A percentile compares a stretch with the other conserved stretches of the same genome.
These are phyloP conservation scores for Crocuta crocuta DNA, from an alignment of 2,113 vertebrate species.

Conservation along the genomic window DNA sequence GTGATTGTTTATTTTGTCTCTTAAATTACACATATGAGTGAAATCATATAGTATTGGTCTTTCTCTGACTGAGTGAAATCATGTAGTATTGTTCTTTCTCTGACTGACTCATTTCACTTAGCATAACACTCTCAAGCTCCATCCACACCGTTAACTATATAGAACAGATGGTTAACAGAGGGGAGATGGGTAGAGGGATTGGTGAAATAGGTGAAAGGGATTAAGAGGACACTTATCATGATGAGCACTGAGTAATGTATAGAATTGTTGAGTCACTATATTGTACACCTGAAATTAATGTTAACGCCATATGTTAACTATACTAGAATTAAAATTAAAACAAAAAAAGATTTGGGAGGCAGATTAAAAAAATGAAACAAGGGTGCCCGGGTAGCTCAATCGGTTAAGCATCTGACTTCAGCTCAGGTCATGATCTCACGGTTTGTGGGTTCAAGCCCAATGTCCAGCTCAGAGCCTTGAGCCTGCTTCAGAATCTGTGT, in stretches of 20 bases:
- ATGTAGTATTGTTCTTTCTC: neutral
- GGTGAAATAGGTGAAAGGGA: neutral
- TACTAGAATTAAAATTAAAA: neutral
- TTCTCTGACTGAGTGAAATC: neutral
- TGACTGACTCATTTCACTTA: neutral
- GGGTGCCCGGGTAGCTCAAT: too few species aligned
- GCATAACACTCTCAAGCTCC: neutral
- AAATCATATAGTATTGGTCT: neutral
- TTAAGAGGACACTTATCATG: neutral
- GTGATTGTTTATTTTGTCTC: neutral
- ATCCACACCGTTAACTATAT: neutral
- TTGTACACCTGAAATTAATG: neutral
- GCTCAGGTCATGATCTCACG: too few species aligned
- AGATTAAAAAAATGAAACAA: neutral
- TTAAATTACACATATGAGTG: neutral
- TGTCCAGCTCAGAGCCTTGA: too few species aligned
- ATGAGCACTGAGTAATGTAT: neutral
- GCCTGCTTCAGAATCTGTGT: too few species aligned
- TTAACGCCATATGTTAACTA: neutral
- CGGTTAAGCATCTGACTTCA: too few species aligned
- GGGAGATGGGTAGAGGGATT: neutral
- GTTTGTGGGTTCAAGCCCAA: too few species aligned
- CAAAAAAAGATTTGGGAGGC: neutral
- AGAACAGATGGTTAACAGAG: neutral
- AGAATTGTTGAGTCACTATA: neutral